A percentile compares a stretch with the other conserved stretches of the same genome.
These are phyloP conservation scores for Brachionus rubens DNA, from an alignment of 1,140 invertebrate species.

Conservation along the genomic window DNA sequence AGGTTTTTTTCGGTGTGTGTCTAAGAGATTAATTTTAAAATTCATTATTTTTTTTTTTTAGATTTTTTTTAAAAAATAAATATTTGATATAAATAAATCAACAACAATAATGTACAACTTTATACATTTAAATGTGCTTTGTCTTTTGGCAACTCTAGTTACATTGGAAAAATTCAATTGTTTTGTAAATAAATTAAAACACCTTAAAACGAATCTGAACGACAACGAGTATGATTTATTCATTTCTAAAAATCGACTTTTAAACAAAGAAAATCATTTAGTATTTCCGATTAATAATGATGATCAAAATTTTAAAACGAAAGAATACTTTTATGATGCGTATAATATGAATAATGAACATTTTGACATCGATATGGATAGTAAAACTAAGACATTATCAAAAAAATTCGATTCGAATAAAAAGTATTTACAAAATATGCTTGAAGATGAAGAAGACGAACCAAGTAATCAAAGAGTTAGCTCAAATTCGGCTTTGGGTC, in stretches of 20 bases:
- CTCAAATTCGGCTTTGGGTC: not conserved
- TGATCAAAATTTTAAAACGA: not conserved
- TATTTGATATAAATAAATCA: too few relatives aligned
- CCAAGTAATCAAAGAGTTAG: not conserved
- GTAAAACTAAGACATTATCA: not conserved
- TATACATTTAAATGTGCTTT: not conserved
- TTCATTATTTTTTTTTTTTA: too few relatives aligned
- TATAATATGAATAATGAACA: not conserved
- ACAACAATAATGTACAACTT: not conserved
- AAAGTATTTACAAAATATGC: conserved; percentile 39
- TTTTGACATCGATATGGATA: not conserved
- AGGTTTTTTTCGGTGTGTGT: too few relatives aligned
- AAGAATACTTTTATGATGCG: conserved; percentile 25
- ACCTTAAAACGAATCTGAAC: not conserved
- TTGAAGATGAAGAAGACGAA: not conserved
- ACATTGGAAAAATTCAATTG: not conserved
- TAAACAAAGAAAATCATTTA: not conserved
- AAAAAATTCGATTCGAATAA: too few relatives aligned
- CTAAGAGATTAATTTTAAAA: too few relatives aligned
- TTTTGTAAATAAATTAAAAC: not conserved
- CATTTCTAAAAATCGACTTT: too few relatives aligned
- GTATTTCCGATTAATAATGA: conserved; percentile 3
- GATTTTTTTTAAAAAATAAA: not conserved
- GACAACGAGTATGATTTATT: not conserved
- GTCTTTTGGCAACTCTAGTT: not conserved